Conservation (phyloP, 2,797 vertebrate species). For the Tenualosa ilisha region DNA sequence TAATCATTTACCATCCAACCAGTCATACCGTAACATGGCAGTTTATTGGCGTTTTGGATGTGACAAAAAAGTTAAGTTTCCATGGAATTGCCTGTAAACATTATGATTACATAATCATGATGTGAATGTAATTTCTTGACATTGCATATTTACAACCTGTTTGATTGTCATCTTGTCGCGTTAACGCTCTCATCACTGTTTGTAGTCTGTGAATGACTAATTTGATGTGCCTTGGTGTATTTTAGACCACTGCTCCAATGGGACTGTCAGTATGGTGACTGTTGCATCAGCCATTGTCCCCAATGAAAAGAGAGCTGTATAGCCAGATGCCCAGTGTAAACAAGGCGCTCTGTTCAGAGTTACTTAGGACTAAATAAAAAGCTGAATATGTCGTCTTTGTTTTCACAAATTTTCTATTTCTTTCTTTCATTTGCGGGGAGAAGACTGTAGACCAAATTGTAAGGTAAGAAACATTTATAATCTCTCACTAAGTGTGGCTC, state of each 20-base stretch:
- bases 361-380: slow-evolving; percentile 13
- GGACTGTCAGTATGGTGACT: slow-evolving; percentile 3
- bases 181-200: background rate
- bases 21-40: too few relatives aligned
- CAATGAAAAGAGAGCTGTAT: slow-evolving; percentile 15
- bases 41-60: too few relatives aligned
- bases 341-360: background rate
- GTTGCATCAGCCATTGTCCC: background rate
- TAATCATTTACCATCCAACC: too few relatives aligned
- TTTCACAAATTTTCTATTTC: slow-evolving; percentile 25
- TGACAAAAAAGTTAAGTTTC: too few relatives aligned
- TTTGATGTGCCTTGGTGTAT: background rate
- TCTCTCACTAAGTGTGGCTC: background rate
- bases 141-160: background rate
- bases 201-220: background rate
- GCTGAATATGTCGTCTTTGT: slow-evolving; percentile 24
- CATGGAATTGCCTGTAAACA: too few relatives aligned
- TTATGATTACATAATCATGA: too few relatives aligned
- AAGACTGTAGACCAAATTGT: slow-evolving; percentile 93
- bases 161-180: background rate
- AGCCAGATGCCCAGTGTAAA: background rate
- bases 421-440: slow-evolving; percentile 38
- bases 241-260: slow-evolving; percentile 9
- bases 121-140: background rate
- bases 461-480: slow-evolving; percentile 74